phyloP scores from a whole-genome alignment of 2,797 vertebrate genomes.

The Trachops cirrhosus region DNA sequence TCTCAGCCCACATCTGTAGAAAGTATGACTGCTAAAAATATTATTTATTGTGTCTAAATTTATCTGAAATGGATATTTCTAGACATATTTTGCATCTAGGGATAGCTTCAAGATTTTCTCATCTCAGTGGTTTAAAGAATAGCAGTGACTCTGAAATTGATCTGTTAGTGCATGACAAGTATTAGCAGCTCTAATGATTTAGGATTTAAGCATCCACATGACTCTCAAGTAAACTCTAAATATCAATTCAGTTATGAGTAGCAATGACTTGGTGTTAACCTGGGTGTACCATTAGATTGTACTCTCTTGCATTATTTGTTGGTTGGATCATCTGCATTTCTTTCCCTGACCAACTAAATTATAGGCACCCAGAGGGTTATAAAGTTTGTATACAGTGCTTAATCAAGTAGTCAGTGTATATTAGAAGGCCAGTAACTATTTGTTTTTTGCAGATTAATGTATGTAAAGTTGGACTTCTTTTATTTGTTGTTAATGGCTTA shows the following conservation, averaged over 20 bases:
- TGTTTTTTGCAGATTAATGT: background rate
- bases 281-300: background rate
- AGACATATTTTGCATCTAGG: conserved; percentile 4
- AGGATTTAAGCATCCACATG: background rate
- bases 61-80: conserved; percentile 36
- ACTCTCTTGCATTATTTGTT: conserved; percentile 16
- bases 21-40: conserved; percentile 44
- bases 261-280: background rate
- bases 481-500: background rate
- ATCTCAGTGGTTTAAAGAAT: conserved; percentile 12
- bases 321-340: background rate
- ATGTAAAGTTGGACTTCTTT: background rate
- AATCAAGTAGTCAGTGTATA: background rate
- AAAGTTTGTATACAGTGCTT: background rate
- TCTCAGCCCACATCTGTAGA: conserved; percentile 18
- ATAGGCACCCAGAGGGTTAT: background rate
- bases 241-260: conserved; percentile 13
- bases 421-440: conserved; percentile 16
- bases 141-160: conserved; percentile 26
- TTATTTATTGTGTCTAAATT: conserved; percentile 27
- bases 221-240: conserved; percentile 2
- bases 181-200: conserved; percentile 22
- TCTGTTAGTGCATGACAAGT: background rate
- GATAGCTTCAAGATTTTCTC: conserved; percentile 30
- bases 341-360: background rate